Base-by-base conservation (phyloP, 2,888 invertebrate species). In the Caenorhabditis parvicauda region DNA sequence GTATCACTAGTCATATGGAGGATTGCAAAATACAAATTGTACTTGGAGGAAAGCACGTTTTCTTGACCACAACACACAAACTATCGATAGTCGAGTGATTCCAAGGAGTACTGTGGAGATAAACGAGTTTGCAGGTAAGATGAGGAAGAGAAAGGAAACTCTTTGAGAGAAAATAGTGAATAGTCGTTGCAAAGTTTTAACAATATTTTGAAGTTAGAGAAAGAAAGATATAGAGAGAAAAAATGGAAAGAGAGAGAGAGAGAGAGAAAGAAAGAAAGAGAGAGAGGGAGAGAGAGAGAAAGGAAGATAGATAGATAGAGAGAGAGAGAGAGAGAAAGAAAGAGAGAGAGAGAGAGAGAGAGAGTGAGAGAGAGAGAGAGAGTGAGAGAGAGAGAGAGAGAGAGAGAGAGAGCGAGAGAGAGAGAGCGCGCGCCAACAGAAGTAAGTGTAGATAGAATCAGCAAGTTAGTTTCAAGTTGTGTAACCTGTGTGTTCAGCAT, bases 61-160 rank as follows among this genome's bases (percentile, higher is more conserved):
- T n/a, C n/a, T n/a, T n/a, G n/a, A n/a, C n/a, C n/a, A n/a, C n/a
- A n/a, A n/a, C n/a, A n/a, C n/a, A n/a, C n/a, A n/a, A n/a, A n/a
- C n/a, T n/a, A n/a, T n/a, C n/a, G n/a, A 25, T 38, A 25, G 19
- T 12, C 6, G 25, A 27, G 9, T 3, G 14, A 28, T 3, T 28
- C 29, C 14, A 22, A 17, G 21, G 45, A 35, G 45, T 21, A n/a
- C 19, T n/a, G 17, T 19, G 35, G 24, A 21, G 42, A 32, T 14
- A 45, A 39, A 56, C 46, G 27, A 49, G 50, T 46, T 51, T 46
- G 43, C 47, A 52, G 41, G 53, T 21, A 42, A 42, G 22, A 42
- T 22, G 21, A 14, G 19, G 3, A 21, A 19, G 42, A 3, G 24
- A 42, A 17, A 28, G 43, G 46, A 41, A 32, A 46, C 24, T 29